Conservation (phyloP, 2,113 vertebrate genomes). For the Propithecus coquereli region DNA sequence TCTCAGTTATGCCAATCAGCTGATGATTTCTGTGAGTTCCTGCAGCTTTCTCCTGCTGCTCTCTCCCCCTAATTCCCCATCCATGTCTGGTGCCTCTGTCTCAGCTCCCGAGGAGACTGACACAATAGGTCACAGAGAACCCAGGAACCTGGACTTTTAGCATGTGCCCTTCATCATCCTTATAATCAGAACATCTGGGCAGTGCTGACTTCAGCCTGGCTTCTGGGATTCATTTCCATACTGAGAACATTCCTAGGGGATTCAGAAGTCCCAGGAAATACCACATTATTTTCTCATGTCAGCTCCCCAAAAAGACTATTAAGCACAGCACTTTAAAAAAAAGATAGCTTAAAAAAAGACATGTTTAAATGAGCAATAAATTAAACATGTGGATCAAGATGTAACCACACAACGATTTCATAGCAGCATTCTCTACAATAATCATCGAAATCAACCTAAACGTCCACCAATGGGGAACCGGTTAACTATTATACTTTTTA, state of each 20-base stretch:
- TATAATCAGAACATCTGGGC: not conserved
- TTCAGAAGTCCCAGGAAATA: not conserved
- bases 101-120: not conserved
- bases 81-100: not conserved
- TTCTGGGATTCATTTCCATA: not conserved
- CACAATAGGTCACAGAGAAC: not conserved
- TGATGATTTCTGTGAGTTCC: not conserved
- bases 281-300: slow-evolving; percentile 35
- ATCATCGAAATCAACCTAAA: slow-evolving; percentile 53
- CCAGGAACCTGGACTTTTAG: not conserved
- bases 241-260: not conserved
- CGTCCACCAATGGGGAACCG: slow-evolving; percentile 39
- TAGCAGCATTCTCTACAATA: not conserved
- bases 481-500: slow-evolving; percentile 44
- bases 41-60: not conserved
- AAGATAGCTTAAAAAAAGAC: not conserved
- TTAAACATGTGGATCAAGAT: slow-evolving; percentile 24
- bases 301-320: not conserved
- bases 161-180: not conserved
- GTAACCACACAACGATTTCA: slow-evolving; percentile 33
- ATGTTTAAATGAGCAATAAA: slow-evolving; percentile 28
- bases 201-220: not conserved
- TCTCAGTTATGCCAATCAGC: not conserved
- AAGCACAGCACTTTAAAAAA: not conserved
- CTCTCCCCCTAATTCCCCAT: not conserved